These are phyloP conservation scores for Pogonophryne albipinna DNA, from an alignment of 2,797 vertebrate genomes.

Conservation along the genomic window DNA sequence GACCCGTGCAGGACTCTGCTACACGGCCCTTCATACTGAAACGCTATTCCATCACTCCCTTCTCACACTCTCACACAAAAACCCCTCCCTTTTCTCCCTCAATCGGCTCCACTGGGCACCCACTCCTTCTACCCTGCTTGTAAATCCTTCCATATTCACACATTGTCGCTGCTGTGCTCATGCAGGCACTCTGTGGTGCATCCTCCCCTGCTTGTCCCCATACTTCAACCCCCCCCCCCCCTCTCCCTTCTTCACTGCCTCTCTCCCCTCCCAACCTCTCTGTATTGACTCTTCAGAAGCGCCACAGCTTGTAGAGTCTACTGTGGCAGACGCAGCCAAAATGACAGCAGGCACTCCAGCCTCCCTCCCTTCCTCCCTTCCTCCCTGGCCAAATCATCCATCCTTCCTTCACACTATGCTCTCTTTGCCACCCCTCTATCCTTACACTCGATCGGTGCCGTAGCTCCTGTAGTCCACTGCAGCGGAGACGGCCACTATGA, in stretches of 20 bases:
- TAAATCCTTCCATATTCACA: slow-evolving; percentile 76
- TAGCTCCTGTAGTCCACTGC: slow-evolving; percentile 98
- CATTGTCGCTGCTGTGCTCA: slow-evolving; percentile 61
- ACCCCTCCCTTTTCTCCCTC: slow-evolving; percentile 42
- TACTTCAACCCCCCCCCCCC: slow-evolving; percentile 33
- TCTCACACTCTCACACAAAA: slow-evolving; percentile 51
- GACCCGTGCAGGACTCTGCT: no score
- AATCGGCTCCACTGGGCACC: slow-evolving; percentile 36
- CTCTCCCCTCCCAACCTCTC: slow-evolving; percentile 59
- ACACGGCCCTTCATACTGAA: not conserved
- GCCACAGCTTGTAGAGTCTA: slow-evolving; percentile 71
- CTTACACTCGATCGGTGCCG: slow-evolving; percentile 98
- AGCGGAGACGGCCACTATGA: slow-evolving; percentile 96
- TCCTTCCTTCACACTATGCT: slow-evolving; percentile 35
- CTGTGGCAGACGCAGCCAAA: slow-evolving; percentile 68
- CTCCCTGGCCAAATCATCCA: slow-evolving; percentile 41
- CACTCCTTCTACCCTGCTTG: slow-evolving; percentile 35
- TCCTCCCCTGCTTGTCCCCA: slow-evolving; percentile 47
- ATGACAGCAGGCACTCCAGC: slow-evolving; percentile 74
- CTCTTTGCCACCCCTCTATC: slow-evolving; percentile 50
- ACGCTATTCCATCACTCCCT: slow-evolving; percentile 32
- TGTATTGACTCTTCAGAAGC: slow-evolving; percentile 72
- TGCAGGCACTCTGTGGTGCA: slow-evolving; percentile 56
- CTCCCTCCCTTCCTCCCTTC: slow-evolving; percentile 26
- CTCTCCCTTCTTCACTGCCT: slow-evolving; percentile 35